Base-by-base conservation (phyloP, 1,140 invertebrate species). In the Pissodes strobi region DNA sequence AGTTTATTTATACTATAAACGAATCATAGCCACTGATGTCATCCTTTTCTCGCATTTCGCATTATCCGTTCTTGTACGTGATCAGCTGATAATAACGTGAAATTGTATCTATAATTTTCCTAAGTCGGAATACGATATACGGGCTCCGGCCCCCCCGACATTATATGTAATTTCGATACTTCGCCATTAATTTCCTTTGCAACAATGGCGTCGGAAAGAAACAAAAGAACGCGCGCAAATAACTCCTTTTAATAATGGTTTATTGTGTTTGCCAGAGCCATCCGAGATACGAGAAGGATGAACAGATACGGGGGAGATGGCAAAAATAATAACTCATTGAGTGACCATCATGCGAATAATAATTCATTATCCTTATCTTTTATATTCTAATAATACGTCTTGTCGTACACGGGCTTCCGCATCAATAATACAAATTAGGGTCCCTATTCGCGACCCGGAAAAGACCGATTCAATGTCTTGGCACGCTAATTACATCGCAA, bases 401-500 rank as follows among this genome's bases (percentile, higher is more conserved):
- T n/a, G n/a, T n/a, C n/a, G n/a, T n/a, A n/a, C n/a, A n/a, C n/a
- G n/a, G n/a, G n/a, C n/a, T n/a, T n/a, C n/a, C n/a, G n/a, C n/a
- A n/a, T n/a, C 45, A 52, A 52, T 37, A 15, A 52, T 34, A 52
- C 23, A 34, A 27, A 27, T 52, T 52, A n/a, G n/a, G n/a, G n/a
- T n/a, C n/a, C n/a, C n/a, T n/a, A n/a, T n/a, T n/a, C n/a, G 49
- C 23, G 22, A 13, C 19, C n/a, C n/a, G 6, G 45, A 49, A 15
- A 25, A 18, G 18, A 12, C 18, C 15, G 38, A 4, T 56, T 58
- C 43, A 58, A 58, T 58, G 45, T 58, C 39, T 58, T 46, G 38
- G 23, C 53, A 34, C 6, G 34, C 39, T 58, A 58, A 58, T 58
- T 46, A 61, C 58, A 61, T 23, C 17, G 27, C 38, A 61, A 51